Conservation (phyloP, 2,113 vertebrate genomes). For the Erythrocercus mccallii region DNA sequence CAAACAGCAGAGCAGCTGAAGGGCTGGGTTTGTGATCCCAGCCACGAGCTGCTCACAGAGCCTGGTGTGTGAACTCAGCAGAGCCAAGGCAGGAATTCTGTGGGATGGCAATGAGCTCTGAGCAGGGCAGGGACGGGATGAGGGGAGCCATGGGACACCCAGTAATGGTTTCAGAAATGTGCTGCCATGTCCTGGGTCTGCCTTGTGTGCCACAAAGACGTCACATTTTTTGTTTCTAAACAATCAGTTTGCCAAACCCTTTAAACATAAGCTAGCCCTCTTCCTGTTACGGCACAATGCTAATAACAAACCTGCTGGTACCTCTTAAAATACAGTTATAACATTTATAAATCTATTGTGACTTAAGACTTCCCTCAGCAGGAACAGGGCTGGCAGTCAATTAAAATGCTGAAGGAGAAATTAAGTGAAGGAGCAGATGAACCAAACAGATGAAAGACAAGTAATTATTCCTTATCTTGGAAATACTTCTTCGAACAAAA, state of each 20-base stretch:
- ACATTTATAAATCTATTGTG: neutral
- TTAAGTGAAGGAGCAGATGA: neutral
- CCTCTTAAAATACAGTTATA: neutral
- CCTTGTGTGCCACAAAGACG: neutral
- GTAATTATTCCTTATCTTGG: neutral
- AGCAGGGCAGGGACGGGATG: neutral
- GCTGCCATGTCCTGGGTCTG: neutral
- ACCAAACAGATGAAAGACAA: neutral
- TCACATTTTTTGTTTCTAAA: neutral
- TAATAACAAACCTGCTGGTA: neutral
- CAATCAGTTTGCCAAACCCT: neutral
- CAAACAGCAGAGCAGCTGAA: neutral
- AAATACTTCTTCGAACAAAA: conserved; percentile 11
- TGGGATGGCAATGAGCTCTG: neutral
- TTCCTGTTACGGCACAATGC: neutral
- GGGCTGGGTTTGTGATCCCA: neutral
- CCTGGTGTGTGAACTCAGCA: neutral
- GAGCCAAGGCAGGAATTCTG: neutral
- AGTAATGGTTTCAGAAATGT: neutral
- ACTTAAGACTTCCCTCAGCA: neutral
- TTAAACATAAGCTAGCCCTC: neutral
- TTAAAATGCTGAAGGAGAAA: conserved; percentile 16
- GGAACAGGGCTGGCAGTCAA: neutral
- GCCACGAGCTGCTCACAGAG: neutral
- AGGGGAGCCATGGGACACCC: neutral